Evolutionary conservation across 1,140 invertebrate species (phyloP), one percentile per base, ranked within the genome.

Genomic region (Ostrea denselamellosa): DNA sequence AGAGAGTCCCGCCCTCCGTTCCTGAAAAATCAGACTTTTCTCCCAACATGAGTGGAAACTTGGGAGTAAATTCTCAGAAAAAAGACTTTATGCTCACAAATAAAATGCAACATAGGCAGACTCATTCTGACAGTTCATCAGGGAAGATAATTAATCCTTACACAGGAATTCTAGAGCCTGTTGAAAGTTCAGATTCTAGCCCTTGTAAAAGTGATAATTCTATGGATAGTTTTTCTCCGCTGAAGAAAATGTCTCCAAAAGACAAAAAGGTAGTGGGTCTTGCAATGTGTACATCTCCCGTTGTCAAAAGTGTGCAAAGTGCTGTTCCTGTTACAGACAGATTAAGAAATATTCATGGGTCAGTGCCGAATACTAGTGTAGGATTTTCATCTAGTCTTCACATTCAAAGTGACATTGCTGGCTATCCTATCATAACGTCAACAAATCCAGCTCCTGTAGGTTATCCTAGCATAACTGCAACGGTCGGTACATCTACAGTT

Each of bases 71-170:
- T 44, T 14, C 44, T 52, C 58, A 71, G 52, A 10, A n/a, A 28
- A 68, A 68, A 4, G 53, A 65, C 22, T n/a, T 85, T 34, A 17
- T 54, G n/a, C 12, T 65, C 8, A 52, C 82, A 52, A 44, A 85
- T 17, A 65, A 52, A 56, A 44, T 81, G 34, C 44, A 52, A n/a
- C 83, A 85, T 19, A 71, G 53, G 52, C 53, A 62, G 81, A 44
- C 12, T 10, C 54, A 83, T 58, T 56, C 82, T 58, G 89, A 89
- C 54, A 89, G 97, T 87, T 90, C 89, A 89, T 90, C 90, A 88
- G 93, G 97, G 92, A 97, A 97, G 95, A 96, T 98, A 3, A 97
- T 98, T 54, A 98, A 98, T 95, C 97, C 97, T 7, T 95, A 98
- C 89, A 98, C 97, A 8, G 97, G 97, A 17, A 96, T 97, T 90